A percentile compares a stretch with the other conserved stretches of the same genome.
Conservation (phyloP, 2,113 vertebrate genomes). For the Murina feae region DNA sequence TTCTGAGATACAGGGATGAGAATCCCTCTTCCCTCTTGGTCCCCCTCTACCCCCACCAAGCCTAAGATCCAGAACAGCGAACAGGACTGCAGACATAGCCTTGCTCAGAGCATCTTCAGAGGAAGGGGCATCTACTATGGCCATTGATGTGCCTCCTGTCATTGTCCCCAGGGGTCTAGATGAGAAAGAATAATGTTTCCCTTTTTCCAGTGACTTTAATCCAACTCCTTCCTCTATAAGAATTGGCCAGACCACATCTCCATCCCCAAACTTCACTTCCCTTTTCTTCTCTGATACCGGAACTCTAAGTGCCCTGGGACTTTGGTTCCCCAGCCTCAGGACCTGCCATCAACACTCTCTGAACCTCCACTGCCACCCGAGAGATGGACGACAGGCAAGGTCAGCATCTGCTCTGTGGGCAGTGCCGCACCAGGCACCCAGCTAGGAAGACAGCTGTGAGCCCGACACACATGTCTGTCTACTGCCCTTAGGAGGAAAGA, state of each 20-base stretch:
- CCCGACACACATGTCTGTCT: neutral
- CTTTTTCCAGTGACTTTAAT: neutral
- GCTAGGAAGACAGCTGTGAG: neutral
- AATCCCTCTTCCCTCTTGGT: neutral
- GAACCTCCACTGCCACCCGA: too few relatives aligned
- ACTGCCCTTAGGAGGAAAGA: neutral
- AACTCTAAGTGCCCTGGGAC: neutral
- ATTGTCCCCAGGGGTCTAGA: neutral
- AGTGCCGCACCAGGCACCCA: accelerated
- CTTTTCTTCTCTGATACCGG: neutral
- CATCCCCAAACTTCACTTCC: neutral
- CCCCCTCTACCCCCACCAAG: neutral
- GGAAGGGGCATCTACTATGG: accelerated
- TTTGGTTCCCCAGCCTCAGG: neutral
- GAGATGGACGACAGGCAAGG: accelerated
- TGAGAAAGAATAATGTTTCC: neutral
- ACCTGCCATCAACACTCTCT: neutral
- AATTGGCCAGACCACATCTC: neutral
- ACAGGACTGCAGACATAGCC: neutral
- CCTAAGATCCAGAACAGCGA: neutral
- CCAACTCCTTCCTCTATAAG: neutral
- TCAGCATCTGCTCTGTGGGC: neutral
- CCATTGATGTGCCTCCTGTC: neutral
- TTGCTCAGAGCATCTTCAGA: neutral
- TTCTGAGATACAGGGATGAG: neutral